These are phyloP conservation scores for Mus spretus DNA, from an alignment of 2,797 vertebrate species.

Conservation along the genomic window DNA sequence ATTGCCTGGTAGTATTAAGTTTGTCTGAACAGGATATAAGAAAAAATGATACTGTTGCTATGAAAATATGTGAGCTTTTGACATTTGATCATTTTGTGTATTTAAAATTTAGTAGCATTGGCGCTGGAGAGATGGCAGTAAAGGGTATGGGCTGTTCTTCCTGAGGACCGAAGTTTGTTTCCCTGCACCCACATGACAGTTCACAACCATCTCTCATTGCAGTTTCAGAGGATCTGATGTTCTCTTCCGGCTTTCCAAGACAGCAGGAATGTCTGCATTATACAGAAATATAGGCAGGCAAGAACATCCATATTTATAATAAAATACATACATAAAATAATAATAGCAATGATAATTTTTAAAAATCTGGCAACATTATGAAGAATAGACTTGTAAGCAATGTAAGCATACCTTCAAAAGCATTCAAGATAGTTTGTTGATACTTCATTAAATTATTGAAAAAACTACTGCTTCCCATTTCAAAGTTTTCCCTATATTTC, in stretches of 20 bases:
- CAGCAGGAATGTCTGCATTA: background rate
- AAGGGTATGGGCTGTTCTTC: background rate
- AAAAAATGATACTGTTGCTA: background rate
- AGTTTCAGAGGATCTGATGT: background rate
- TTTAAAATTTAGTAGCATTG: slow-evolving; percentile 61
- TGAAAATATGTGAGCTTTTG: slow-evolving; percentile 64
- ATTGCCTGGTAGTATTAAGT: too few relatives aligned
- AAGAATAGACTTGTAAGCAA: slow-evolving; percentile 54
- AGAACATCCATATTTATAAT: background rate
- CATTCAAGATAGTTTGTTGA: background rate
- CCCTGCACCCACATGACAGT: background rate
- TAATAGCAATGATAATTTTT: background rate
- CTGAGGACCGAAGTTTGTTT: background rate
- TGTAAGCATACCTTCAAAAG: slow-evolving; percentile 53
- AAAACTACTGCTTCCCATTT: background rate
- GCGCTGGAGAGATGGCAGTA: background rate
- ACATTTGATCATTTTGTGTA: slow-evolving; percentile 51
- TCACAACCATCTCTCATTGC: background rate
- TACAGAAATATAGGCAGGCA: background rate
- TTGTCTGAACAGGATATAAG: slow-evolving; percentile 41
- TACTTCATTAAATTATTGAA: slow-evolving; percentile 58
- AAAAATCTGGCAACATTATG: slow-evolving; percentile 24
- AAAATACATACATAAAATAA: background rate
- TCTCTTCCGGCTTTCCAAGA: background rate
- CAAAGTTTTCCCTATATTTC: slow-evolving; percentile 56